Percentiles rank a stretch among this genome's conserved stretches.
These are phyloP conservation scores for Enteromius afrohamiltoni DNA, from an alignment of 2,797 vertebrate genomes.

Conservation along the genomic window DNA sequence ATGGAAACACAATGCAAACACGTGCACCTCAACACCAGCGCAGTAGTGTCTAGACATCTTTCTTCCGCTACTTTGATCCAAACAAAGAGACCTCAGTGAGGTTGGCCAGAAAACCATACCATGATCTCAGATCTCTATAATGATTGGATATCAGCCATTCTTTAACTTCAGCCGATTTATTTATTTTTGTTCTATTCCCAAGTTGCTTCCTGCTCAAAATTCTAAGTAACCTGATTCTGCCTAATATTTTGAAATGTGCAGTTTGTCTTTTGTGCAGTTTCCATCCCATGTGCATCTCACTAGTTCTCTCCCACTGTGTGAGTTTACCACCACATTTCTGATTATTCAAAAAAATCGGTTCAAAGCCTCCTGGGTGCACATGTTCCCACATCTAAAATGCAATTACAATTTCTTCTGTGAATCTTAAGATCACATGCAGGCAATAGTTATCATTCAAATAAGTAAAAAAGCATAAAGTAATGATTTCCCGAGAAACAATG, in stretches of 20 bases:
- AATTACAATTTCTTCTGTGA: slow-evolving; percentile 41
- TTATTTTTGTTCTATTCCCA: slow-evolving; percentile 10
- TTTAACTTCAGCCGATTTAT: slow-evolving; percentile 19
- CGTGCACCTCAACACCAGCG: neutral
- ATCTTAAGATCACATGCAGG: slow-evolving; percentile 31
- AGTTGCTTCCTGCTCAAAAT: slow-evolving; percentile 34
- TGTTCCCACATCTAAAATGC: slow-evolving; percentile 18
- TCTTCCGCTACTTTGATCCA: slow-evolving; percentile 40
- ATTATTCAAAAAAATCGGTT: slow-evolving; percentile 21
- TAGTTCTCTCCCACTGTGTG: slow-evolving; percentile 3
- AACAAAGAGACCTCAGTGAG: slow-evolving; percentile 51
- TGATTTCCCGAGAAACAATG: slow-evolving; percentile 38
- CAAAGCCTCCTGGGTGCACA: slow-evolving; percentile 28
- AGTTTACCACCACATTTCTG: neutral
- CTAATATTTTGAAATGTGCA: slow-evolving; percentile 6
- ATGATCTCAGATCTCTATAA: slow-evolving; percentile 44
- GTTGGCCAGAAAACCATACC: slow-evolving; percentile 49
- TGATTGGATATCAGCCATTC: slow-evolving; percentile 3
- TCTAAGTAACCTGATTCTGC: neutral
- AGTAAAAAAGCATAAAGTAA: neutral
- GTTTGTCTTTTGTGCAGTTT: slow-evolving; percentile 22
- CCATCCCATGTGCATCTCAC: neutral
- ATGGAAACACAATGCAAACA: slow-evolving; percentile 24
- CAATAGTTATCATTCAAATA: slow-evolving; percentile 13
- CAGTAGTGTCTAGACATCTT: slow-evolving; percentile 40